Evolutionary conservation across 2,888 invertebrate genomes (phyloP).

Genomic region (Synergus itoensis): DNA sequence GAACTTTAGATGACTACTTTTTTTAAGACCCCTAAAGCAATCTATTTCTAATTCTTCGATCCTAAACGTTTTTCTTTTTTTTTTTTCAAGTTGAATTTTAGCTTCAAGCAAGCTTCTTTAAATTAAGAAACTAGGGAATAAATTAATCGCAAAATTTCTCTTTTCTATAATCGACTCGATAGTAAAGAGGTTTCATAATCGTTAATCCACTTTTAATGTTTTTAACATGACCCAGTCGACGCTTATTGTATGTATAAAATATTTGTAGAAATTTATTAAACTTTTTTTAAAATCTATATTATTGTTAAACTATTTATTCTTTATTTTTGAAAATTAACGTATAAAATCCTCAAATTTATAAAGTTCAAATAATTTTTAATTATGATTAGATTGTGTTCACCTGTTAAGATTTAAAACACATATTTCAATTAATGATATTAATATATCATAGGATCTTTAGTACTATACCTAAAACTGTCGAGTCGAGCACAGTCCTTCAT

Average conservation of each 20-base stretch:
- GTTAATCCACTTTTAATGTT: neutral
- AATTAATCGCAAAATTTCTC: neutral
- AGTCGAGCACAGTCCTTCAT: neutral
- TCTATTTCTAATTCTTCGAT: neutral
- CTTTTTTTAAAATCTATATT: too few species aligned
- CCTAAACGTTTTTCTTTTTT: neutral
- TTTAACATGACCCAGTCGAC: neutral
- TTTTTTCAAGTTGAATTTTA: neutral
- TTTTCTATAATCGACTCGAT: neutral
- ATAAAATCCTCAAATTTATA: too few species aligned
- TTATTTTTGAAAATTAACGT: too few species aligned
- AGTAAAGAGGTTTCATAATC: neutral
- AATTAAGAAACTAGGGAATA: neutral
- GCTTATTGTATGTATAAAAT: neutral
- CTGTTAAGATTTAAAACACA: neutral
- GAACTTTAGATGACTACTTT: conserved; percentile 13
- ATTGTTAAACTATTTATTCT: too few species aligned
- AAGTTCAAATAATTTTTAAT: neutral
- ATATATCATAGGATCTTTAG: too few species aligned
- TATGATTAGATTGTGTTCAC: neutral
- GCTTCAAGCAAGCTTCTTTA: neutral
- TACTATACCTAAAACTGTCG: neutral
- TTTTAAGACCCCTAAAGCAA: neutral
- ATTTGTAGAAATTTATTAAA: neutral
- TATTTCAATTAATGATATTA: neutral